These are phyloP conservation scores for Brachionus rubens DNA, from an alignment of 1,140 invertebrate genomes.

Conservation along the genomic window DNA sequence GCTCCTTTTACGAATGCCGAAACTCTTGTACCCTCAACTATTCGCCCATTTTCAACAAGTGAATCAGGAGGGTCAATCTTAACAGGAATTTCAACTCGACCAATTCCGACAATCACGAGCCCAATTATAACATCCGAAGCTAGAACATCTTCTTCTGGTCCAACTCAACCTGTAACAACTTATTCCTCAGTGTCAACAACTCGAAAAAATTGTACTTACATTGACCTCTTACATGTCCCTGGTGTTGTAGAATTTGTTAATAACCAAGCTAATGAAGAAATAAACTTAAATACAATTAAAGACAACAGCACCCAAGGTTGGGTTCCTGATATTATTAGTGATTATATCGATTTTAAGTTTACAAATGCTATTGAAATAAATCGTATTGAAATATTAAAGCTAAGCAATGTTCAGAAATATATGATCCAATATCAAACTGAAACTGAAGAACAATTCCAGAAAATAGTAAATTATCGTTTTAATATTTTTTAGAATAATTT, in stretches of 20 bases:
- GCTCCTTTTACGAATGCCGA: too few relatives aligned
- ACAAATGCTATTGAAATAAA: neutral
- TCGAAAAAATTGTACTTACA: neutral
- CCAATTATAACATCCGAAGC: too few relatives aligned
- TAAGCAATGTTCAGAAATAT: constrained; percentile 10
- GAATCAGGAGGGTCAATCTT: too few relatives aligned
- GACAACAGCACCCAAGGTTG: neutral
- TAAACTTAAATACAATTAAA: neutral
- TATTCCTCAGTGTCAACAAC: neutral
- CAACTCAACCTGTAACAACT: neutral
- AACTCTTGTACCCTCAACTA: too few relatives aligned
- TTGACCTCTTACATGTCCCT: neutral
- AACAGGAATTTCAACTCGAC: neutral
- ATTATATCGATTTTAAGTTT: constrained; percentile 13
- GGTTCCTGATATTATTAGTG: neutral
- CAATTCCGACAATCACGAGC: neutral
- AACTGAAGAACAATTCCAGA: neutral
- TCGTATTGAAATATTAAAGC: neutral
- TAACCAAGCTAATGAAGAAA: neutral
- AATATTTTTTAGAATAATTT: neutral
- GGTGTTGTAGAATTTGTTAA: neutral
- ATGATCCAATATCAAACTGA: neutral
- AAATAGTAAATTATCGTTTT: neutral
- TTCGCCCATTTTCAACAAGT: too few relatives aligned
- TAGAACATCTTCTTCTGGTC: neutral